Evolutionary conservation across 1,140 invertebrate genomes (phyloP), one percentile per base, ranked within the genome.

Genomic region (Drosophila sechellia): DNA sequence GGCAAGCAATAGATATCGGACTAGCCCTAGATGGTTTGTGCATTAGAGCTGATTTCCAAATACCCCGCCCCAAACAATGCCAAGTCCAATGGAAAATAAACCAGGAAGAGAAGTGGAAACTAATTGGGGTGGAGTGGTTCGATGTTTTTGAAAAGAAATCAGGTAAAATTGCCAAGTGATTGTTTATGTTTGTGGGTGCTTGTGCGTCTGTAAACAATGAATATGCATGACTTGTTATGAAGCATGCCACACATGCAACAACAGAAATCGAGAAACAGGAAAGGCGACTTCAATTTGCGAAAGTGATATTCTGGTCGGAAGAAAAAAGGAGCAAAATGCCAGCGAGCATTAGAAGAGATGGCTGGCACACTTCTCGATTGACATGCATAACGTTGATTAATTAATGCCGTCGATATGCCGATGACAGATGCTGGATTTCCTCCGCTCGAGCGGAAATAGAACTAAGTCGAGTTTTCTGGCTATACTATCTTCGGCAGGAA

Each of bases 161-260:
- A 81, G 79, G 74, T 81, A 46, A 63, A 68, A 63, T 63, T 77
- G 54, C 60, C 60, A 45, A 68, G 37, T 17, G 73, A 77, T 57
- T 63, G 52, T 35, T 50, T 60, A 56, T 45, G 50, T 52, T 72
- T 58, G 74, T 57, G 64, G 31, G 43, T 56, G 57, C 53, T 34
- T 61, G 78, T 66, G 43, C 72, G 57, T 50, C 40, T 63, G 80
- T 84, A 84, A 84, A 79, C 80, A 84, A 84, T 84, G 80, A 84
- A 84, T 84, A 84, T 84, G 80, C 80, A 84, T 84, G 80, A 84
- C 71, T 79, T 68, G 57, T 40, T 76, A 75, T 79, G 80, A 53
- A 79, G 75, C 80, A 81, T 61, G 66, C 71, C 80, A 69, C 69
- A 58, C 76, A 57, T 59, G 55, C 72, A 77, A 77, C 75, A 77